Evolutionary conservation across 2,797 vertebrate genomes (phyloP), one percentile per base, ranked within the genome.

Genomic region (Poecilia picta): DNA sequence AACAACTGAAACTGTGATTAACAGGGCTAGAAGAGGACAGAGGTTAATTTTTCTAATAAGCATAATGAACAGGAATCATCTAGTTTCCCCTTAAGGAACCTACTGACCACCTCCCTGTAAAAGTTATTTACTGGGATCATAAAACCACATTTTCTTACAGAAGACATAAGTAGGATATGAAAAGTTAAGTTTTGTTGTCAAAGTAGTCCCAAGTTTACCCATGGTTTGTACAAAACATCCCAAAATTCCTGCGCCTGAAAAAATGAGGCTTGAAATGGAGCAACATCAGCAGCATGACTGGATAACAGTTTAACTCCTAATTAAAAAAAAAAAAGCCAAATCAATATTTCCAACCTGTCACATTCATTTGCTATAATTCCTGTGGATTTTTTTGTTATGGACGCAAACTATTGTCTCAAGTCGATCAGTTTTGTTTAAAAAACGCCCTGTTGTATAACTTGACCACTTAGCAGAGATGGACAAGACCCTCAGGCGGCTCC

Each of bases 361-460:
- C 16, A 16, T 62, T 62, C 13, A 62, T 59, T 59, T 59, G 5
- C 31, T 62, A 33, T 62, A 33, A 62, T 36, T 36, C 8, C 20
- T 41, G 64, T 23, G 64, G 64, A 68, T 28, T 53, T 51, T 53
- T 15, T 7, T 73, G 41, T 55, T 55, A 64, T 72, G 62, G 4
- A 73, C 47, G 64, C 76, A 89, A 80, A 18, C 70, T 64, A 36
- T 51, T 20, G 25, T 82, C 73, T 82, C 8, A 7, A 45, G 79
- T 62, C 55, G 20, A 3, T 51, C 31, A 6, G 71, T 73, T 51
- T 4, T 0, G 71, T 81, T 57, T 47, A 11, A 70, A 28, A 47
- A 45, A 78, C 11, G 8, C 7, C 74, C 72, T 51, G 76, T 76
- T 11, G 57, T 28, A 47, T 47, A 39, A 5, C 72, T 12, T 33